Conservation (phyloP, 2,888 invertebrate species). For the Altica lythri region DNA sequence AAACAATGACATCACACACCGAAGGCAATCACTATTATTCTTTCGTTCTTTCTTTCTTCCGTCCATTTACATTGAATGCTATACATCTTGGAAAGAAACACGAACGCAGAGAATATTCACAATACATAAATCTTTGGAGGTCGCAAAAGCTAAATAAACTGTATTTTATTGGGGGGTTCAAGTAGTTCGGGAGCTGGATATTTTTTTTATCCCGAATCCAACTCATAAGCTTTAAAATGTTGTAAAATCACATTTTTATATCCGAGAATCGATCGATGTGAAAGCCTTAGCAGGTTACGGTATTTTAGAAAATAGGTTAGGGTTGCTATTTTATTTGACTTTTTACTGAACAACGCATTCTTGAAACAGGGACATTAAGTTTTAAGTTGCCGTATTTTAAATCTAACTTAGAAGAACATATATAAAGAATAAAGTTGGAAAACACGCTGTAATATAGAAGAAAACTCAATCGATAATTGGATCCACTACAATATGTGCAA, state of each 20-base stretch:
- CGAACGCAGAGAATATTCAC: slow-evolving; percentile 51
- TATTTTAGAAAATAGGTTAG: no score
- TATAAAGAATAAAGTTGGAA: no score
- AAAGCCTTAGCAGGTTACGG: no score
- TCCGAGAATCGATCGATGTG: neutral
- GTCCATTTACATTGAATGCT: slow-evolving; percentile 56
- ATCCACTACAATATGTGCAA: no score
- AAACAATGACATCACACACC: slow-evolving; percentile 50
- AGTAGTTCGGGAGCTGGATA: slow-evolving; percentile 15
- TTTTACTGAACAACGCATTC: no score
- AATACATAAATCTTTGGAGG: slow-evolving; percentile 52
- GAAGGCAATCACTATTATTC: slow-evolving; percentile 53
- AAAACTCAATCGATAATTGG: no score
- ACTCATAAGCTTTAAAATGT: neutral
- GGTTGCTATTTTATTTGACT: no score
- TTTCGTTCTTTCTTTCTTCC: slow-evolving; percentile 35
- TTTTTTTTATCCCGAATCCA: no score
- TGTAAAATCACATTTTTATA: slow-evolving; percentile 5
- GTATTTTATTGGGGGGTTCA: slow-evolving; percentile 18
- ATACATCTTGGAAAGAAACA: slow-evolving; percentile 52
- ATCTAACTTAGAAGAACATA: no score
- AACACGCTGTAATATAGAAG: no score
- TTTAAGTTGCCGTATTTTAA: no score
- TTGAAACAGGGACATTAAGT: no score
- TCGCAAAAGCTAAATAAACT: slow-evolving; percentile 49